Evolutionary conservation across 2,797 vertebrate genomes (phyloP).

Genomic region (Danio tinwini): DNA sequence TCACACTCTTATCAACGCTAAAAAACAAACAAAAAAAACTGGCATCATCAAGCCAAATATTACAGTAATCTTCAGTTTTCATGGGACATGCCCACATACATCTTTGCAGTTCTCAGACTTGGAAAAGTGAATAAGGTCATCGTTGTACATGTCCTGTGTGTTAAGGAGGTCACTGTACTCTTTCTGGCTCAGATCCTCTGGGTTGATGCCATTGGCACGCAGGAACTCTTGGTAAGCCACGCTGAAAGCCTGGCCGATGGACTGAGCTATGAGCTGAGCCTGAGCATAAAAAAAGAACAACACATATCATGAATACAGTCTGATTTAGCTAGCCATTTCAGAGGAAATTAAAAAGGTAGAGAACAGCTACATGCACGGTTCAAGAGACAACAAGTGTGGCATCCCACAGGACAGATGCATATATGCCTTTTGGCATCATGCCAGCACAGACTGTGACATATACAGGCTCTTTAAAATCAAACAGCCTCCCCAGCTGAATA

Average conservation of each 20-base stretch:
- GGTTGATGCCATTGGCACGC: slow-evolving; percentile 94
- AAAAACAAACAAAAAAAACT: slow-evolving; percentile 10
- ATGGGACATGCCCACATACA: slow-evolving; percentile 72
- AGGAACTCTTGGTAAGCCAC: slow-evolving; percentile 97
- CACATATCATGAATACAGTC: background rate
- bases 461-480: slow-evolving; percentile 29
- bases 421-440: background rate
- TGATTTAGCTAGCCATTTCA: background rate
- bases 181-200: slow-evolving; percentile 95
- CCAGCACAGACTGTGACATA: slow-evolving; percentile 16
- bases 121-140: slow-evolving; percentile 96
- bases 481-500: background rate
- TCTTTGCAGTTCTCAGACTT: slow-evolving; percentile 99
- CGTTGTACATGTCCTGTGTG: slow-evolving; percentile 97
- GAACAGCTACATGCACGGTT: background rate
- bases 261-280: slow-evolving; percentile 95
- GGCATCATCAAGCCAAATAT: background rate
- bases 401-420: background rate
- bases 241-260: slow-evolving; percentile 95
- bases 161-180: slow-evolving; percentile 95
- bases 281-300: slow-evolving; percentile 57
- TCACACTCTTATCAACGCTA: background rate
- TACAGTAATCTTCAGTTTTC: slow-evolving; percentile 25
- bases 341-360: background rate
- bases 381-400: background rate